Evolutionary conservation across 1,140 invertebrate species (phyloP).

Genomic region (Eueides isabella): DNA sequence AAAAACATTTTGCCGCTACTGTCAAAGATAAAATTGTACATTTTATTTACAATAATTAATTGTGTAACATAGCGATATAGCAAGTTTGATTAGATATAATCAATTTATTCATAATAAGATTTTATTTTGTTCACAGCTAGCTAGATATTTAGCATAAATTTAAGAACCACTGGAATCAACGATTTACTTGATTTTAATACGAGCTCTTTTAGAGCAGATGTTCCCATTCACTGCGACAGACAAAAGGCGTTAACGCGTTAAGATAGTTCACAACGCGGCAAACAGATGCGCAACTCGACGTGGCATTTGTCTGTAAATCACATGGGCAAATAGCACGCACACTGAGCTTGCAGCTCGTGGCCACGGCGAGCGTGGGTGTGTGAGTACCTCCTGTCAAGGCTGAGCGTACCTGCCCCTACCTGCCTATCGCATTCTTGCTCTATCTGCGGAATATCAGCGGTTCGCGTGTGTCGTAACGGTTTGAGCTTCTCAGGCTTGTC

Average conservation of each 20-base stretch:
- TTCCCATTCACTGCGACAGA: conserved; percentile 63
- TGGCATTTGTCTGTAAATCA: conserved; percentile 79
- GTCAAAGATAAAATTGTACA: background rate
- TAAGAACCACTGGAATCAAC: too few species aligned
- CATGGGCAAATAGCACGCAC: conserved; percentile 71
- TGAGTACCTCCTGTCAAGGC: conserved; percentile 59
- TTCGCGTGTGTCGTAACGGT: conserved; percentile 71
- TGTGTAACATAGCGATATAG: background rate
- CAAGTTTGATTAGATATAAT: too few species aligned
- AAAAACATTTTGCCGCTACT: background rate
- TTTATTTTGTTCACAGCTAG: too few species aligned
- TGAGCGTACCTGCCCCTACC: conserved; percentile 70
- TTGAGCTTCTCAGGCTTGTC: conserved; percentile 50
- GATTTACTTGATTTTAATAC: background rate
- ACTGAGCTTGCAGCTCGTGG: conserved; percentile 43
- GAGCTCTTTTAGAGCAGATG: conserved; percentile 55
- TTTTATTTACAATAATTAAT: background rate
- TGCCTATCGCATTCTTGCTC: conserved; percentile 74
- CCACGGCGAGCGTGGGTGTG: conserved; percentile 50
- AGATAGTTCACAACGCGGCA: conserved; percentile 67
- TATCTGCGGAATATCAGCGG: conserved; percentile 72
- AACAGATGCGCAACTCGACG: conserved; percentile 70
- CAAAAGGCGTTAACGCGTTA: conserved; percentile 75
- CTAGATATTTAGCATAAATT: too few species aligned
- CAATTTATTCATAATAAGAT: too few species aligned